Conservation (phyloP, 2,888 invertebrate genomes). For the Caenorhabditis sp. region DNA sequence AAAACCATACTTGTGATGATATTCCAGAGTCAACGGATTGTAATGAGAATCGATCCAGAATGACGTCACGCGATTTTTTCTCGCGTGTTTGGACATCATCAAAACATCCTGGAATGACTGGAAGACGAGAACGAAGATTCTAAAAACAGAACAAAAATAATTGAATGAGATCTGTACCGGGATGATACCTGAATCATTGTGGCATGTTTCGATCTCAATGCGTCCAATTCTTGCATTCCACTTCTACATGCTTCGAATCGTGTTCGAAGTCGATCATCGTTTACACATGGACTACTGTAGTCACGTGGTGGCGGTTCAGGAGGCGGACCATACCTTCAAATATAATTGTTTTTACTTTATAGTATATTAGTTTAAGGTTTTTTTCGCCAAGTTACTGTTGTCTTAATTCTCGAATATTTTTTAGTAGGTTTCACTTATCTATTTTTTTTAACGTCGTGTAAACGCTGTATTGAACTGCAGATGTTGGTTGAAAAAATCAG, state of each 20-base stretch:
- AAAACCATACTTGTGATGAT: slow-evolving; percentile 12
- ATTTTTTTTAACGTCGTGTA: no score
- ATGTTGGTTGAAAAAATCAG: no score
- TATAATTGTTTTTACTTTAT: not conserved
- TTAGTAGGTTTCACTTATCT: no score
- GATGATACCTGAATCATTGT: slow-evolving; percentile 38
- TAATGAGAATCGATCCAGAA: slow-evolving; percentile 43
- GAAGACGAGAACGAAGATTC: slow-evolving; percentile 46
- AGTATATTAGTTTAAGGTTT: no score
- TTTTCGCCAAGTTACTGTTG: no score
- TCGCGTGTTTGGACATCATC: slow-evolving; percentile 46
- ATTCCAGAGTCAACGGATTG: slow-evolving; percentile 51
- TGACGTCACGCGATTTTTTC: slow-evolving; percentile 31
- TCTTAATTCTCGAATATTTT: no score
- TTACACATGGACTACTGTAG: slow-evolving; percentile 16
- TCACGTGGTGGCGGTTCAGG: slow-evolving; percentile 36
- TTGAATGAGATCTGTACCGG: not conserved
- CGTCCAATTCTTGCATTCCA: slow-evolving; percentile 52
- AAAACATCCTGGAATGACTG: slow-evolving; percentile 46
- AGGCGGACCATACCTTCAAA: slow-evolving; percentile 31
- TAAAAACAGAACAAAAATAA: slow-evolving; percentile 9
- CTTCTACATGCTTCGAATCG: slow-evolving; percentile 51
- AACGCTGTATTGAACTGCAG: no score
- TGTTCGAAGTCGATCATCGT: slow-evolving; percentile 41
- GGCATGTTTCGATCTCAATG: slow-evolving; percentile 43